Conservation (phyloP, 2,113 vertebrate genomes). For the Puma concolor region DNA sequence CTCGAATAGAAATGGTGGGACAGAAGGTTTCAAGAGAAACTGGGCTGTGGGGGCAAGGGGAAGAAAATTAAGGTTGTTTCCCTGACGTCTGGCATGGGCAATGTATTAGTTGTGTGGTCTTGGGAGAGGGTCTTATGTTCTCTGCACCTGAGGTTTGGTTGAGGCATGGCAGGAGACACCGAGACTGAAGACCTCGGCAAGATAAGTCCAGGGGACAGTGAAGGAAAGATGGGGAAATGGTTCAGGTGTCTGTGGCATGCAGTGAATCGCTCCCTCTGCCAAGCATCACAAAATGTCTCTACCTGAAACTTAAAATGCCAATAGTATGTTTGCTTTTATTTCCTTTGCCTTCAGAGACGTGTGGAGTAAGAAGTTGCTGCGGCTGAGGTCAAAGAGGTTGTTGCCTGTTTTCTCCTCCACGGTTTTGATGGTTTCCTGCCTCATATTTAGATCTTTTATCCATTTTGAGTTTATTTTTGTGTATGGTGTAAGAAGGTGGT, state of each 20-base stretch:
- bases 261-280: not conserved
- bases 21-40: not conserved
- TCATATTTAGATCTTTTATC: too few relatives aligned
- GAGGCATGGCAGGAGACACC: not conserved
- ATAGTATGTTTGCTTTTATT: not conserved
- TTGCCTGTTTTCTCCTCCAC: too few relatives aligned
- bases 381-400: too few relatives aligned
- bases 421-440: too few relatives aligned
- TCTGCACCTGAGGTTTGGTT: not conserved
- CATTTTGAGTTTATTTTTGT: too few relatives aligned
- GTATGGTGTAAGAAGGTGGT: too few relatives aligned
- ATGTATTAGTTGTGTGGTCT: not conserved
- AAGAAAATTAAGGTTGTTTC: not conserved
- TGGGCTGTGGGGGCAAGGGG: not conserved
- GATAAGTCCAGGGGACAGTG: not conserved
- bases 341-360: too few relatives aligned
- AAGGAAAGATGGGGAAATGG: not conserved
- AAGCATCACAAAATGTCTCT: not conserved
- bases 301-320: not conserved
- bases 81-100: not conserved
- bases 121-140: not conserved
- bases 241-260: not conserved
- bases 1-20: not conserved
- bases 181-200: not conserved
- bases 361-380: too few relatives aligned